A percentile compares a stretch with the other conserved stretches of the same genome.
Evolutionary conservation across 2,888 invertebrate species (phyloP).

Genomic region (Dryocosmus kuriphilus): DNA sequence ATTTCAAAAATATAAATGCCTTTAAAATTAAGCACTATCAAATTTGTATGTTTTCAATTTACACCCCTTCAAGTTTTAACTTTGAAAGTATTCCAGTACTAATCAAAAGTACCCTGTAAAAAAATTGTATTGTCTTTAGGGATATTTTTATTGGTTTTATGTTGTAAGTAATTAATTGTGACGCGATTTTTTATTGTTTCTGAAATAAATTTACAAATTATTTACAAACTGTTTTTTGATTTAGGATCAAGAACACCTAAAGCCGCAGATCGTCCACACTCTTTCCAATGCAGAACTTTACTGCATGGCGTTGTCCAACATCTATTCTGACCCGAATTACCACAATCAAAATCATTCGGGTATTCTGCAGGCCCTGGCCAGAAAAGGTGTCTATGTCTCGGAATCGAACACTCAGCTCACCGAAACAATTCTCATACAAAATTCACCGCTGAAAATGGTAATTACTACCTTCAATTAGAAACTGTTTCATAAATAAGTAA

Average conservation of each 20-base stretch:
- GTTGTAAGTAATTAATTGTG: no score
- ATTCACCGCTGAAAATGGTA: slow-evolving; percentile 96
- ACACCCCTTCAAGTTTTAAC: no score
- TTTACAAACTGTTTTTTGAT: not conserved
- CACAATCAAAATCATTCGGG: slow-evolving; percentile 97
- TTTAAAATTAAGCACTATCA: no score
- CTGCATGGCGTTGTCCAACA: slow-evolving; percentile 95
- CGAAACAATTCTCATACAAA: slow-evolving; percentile 97
- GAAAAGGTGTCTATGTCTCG: slow-evolving; percentile 92
- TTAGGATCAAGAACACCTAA: slow-evolving; percentile 94
- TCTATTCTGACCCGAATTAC: slow-evolving; percentile 97
- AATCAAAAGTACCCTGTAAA: no score
- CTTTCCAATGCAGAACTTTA: slow-evolving; percentile 96
- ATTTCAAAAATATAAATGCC: no score
- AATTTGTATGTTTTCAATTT: no score
- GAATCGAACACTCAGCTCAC: slow-evolving; percentile 92
- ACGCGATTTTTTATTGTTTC: no score
- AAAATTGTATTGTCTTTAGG: no score
- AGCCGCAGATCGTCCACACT: slow-evolving; percentile 94
- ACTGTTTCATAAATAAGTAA: not conserved
- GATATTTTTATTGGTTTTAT: no score
- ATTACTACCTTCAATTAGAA: slow-evolving; percentile 68
- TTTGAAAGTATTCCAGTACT: no score
- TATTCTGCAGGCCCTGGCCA: slow-evolving; percentile 93
- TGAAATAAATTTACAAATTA: slow-evolving; percentile 5